A percentile compares a stretch with the other conserved stretches of the same genome.
Evolutionary conservation across 2,888 invertebrate species (phyloP).

Genomic region (Branchellion lobata): DNA sequence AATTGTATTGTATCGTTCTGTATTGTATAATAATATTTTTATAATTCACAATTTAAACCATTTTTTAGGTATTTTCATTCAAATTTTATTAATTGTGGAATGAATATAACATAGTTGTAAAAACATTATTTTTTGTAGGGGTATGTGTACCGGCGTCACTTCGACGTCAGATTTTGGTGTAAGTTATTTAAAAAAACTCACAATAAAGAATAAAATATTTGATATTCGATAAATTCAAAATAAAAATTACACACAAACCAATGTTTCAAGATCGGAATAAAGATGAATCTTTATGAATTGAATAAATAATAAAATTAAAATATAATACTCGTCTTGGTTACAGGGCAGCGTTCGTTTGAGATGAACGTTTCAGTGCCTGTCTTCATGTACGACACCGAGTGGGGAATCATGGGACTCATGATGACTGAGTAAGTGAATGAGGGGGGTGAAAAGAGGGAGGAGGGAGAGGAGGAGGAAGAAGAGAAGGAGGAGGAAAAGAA

Average conservation of each 20-base stretch:
- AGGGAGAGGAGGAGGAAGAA: slow-evolving; percentile 48
- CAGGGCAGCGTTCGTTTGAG: slow-evolving; percentile 86
- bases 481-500: slow-evolving; percentile 47
- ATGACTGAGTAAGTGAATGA: slow-evolving; percentile 46
- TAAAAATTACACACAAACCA: too few species aligned
- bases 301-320: background rate
- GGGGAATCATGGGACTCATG: slow-evolving; percentile 67
- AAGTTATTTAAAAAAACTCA: slow-evolving; percentile 41
- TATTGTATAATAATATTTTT: too few species aligned
- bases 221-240: too few species aligned
- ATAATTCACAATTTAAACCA: too few species aligned
- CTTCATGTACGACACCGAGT: slow-evolving; percentile 86
- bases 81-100: too few species aligned
- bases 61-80: too few species aligned
- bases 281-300: background rate
- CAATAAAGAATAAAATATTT: background rate
- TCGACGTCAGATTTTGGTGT: slow-evolving; percentile 51
- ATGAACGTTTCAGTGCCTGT: slow-evolving; percentile 93
- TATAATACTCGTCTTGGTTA: slow-evolving; percentile 13
- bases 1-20: too few species aligned
- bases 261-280: too few species aligned
- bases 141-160: slow-evolving; percentile 47
- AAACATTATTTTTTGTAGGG: slow-evolving; percentile 47
- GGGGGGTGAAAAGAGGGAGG: slow-evolving; percentile 44
- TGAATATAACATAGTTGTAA: too few species aligned